Conservation (phyloP, 1,140 invertebrate species). For the Trachymyrmex cornetzi region DNA sequence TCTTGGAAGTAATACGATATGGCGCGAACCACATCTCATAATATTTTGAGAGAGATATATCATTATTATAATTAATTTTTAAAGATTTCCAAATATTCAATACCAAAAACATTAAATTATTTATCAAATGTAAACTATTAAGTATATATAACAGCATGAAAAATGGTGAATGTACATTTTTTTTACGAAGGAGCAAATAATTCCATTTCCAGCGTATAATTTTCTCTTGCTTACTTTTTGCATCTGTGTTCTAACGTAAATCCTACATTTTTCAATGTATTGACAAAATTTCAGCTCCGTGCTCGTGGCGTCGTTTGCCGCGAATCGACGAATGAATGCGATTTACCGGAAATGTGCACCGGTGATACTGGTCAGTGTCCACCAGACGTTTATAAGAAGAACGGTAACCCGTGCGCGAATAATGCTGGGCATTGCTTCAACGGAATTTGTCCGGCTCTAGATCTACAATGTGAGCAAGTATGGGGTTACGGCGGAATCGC, state of each 20-base stretch:
- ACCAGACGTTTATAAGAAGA: slow-evolving; percentile 95
- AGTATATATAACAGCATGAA: background rate
- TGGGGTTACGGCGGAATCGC: slow-evolving; percentile 95
- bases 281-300: slow-evolving; percentile 88
- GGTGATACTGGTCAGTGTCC: slow-evolving; percentile 96
- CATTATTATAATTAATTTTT: background rate
- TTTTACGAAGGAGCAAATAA: background rate
- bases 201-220: background rate
- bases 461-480: slow-evolving; percentile 95
- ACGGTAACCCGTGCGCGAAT: slow-evolving; percentile 93
- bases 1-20: slow-evolving; percentile 4
- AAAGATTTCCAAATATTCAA: background rate
- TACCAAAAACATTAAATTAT: background rate
- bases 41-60: background rate
- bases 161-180: background rate
- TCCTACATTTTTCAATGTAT: slow-evolving; percentile 6
- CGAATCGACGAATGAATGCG: slow-evolving; percentile 95
- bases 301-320: slow-evolving; percentile 93
- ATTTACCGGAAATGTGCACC: slow-evolving; percentile 96
- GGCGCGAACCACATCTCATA: background rate
- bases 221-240: background rate
- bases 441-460: slow-evolving; percentile 95
- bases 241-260: background rate
- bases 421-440: slow-evolving; percentile 95
- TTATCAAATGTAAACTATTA: background rate